These are phyloP conservation scores for Catamblyrhynchus diadema DNA, from an alignment of 2,797 vertebrate species.

Conservation along the genomic window DNA sequence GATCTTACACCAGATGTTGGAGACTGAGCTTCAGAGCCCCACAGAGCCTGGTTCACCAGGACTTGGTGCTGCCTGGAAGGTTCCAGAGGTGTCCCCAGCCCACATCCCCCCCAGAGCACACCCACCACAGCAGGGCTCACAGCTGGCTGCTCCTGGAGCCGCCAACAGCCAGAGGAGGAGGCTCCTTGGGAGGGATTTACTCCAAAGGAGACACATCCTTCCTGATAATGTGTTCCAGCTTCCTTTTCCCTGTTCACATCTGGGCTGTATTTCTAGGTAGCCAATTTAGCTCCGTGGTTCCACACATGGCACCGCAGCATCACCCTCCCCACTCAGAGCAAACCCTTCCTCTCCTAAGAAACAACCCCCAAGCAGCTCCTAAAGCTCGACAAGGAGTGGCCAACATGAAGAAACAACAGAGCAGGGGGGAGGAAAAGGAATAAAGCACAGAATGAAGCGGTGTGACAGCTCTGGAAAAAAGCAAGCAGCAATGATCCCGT, in stretches of 20 bases:
- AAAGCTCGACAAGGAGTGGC: background rate
- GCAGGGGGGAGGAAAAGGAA: background rate
- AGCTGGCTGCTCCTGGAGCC: background rate
- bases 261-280: slow-evolving; percentile 35
- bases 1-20: background rate
- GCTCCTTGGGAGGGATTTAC: slow-evolving; percentile 19
- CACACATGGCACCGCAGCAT: background rate
- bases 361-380: background rate
- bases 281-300: background rate
- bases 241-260: slow-evolving; percentile 3
- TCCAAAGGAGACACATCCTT: slow-evolving; percentile 19
- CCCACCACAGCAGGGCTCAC: background rate
- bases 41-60: fast-evolving
- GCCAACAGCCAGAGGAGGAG: background rate
- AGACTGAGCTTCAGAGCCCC: background rate
- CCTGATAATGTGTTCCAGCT: slow-evolving; percentile 24
- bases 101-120: background rate
- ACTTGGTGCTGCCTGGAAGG: background rate
- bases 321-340: fast-evolving
- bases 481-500: background rate
- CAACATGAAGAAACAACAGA: background rate
- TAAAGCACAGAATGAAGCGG: background rate
- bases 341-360: background rate
- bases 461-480: background rate
- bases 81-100: background rate